phyloP scores from a whole-genome alignment of 2,113 vertebrate species.

The Cygnus buccinator region DNA sequence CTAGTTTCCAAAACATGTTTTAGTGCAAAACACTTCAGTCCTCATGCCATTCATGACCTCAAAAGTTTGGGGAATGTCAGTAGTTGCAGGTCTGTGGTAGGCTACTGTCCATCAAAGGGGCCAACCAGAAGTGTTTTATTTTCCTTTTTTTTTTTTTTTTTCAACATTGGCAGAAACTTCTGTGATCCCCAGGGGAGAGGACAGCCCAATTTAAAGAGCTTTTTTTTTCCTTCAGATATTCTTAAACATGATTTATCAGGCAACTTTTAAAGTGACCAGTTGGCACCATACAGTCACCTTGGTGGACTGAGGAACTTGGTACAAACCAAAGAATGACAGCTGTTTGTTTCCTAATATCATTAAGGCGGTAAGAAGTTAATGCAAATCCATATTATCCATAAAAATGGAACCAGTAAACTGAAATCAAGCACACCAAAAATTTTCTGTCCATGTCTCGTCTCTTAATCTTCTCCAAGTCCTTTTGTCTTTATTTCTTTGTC shows the following conservation, averaged over 20 bases:
- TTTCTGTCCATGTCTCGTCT: neutral
- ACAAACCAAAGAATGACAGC: neutral
- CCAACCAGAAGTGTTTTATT: neutral
- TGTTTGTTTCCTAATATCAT: neutral
- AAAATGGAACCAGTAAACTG: neutral
- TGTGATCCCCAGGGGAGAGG: neutral
- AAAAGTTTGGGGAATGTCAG: neutral
- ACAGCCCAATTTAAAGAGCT: neutral
- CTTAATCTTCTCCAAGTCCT: neutral
- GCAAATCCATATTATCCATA: neutral
- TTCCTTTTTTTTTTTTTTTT: fast-evolving
- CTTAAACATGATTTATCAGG: neutral
- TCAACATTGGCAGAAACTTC: neutral
- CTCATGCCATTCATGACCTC: neutral
- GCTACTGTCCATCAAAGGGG: neutral
- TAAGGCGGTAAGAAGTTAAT: neutral
- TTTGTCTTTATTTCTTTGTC: neutral
- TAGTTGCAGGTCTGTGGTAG: neutral
- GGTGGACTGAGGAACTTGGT: neutral
- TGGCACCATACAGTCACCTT: neutral
- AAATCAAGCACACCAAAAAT: neutral
- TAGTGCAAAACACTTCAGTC: neutral
- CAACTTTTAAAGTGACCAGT: neutral
- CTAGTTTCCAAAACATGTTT: neutral
- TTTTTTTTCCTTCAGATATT: neutral